Percentiles rank a stretch among this genome's conserved stretches.
phyloP scores from a whole-genome alignment of 2,113 vertebrate species.

The Lutjanus erythropterus region DNA sequence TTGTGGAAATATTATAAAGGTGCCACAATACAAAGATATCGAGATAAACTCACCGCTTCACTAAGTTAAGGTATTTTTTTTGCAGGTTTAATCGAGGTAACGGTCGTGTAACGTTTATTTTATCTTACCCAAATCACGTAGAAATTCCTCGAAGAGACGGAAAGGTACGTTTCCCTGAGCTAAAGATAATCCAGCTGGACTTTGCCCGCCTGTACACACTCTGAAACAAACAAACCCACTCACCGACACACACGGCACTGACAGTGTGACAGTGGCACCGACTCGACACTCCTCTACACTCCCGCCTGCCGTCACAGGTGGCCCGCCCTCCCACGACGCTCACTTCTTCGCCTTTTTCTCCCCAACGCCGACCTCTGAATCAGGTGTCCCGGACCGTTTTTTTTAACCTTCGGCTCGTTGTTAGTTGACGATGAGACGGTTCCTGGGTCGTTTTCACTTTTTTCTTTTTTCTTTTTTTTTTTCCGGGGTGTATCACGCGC shows the following conservation, averaged over 20 bases:
- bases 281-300: constrained; percentile 31
- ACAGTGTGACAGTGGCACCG: background rate
- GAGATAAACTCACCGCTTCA: background rate
- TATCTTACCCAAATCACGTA: constrained; percentile 56
- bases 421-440: background rate
- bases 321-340: constrained; percentile 52
- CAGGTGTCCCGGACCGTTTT: background rate
- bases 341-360: background rate
- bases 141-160: constrained; percentile 2
- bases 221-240: constrained; percentile 25
- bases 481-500: background rate
- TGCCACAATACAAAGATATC: background rate
- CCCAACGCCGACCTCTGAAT: background rate
- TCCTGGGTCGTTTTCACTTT: background rate
- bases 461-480: background rate
- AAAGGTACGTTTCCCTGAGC: constrained; percentile 27
- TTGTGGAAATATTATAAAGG: background rate
- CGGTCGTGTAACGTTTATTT: background rate
- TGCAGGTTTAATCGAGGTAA: background rate
- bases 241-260: background rate
- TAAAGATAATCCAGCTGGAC: constrained; percentile 59
- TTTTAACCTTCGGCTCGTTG: background rate
- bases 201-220: constrained; percentile 41
- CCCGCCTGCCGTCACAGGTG: constrained; percentile 74
- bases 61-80: background rate